A percentile compares a stretch with the other conserved stretches of the same genome.
These are phyloP conservation scores for Ptyas mucosa DNA, from an alignment of 2,113 vertebrate genomes.

Conservation along the genomic window DNA sequence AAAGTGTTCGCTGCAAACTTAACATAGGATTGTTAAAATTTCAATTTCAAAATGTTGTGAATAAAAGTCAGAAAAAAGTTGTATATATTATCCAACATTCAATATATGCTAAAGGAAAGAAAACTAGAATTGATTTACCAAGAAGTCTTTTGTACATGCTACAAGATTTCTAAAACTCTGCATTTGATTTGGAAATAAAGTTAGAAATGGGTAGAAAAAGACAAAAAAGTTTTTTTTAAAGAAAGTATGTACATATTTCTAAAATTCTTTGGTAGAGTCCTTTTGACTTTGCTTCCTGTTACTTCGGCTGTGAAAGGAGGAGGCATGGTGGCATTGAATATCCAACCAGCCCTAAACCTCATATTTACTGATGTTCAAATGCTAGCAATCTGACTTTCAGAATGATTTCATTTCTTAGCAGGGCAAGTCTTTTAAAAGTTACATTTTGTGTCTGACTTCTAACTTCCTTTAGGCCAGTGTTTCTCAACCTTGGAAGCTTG, in stretches of 20 bases:
- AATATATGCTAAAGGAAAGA: slow-evolving; percentile 33
- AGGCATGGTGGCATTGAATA: slow-evolving; percentile 50
- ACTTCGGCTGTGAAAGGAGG: slow-evolving; percentile 42
- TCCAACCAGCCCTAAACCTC: slow-evolving; percentile 34
- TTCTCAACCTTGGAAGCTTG: too few relatives aligned
- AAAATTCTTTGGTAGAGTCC: slow-evolving; percentile 25
- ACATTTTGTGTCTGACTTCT: not conserved
- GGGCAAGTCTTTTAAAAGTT: not conserved
- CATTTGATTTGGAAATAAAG: slow-evolving; percentile 24
- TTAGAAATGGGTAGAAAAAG: slow-evolving; percentile 35
- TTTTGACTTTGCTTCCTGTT: slow-evolving; percentile 43
- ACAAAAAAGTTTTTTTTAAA: slow-evolving; percentile 26
- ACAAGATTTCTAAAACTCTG: slow-evolving; percentile 49
- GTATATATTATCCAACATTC: slow-evolving; percentile 38
- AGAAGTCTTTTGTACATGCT: slow-evolving; percentile 41
- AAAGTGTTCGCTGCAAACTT: slow-evolving; percentile 43
- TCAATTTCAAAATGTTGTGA: slow-evolving; percentile 33
- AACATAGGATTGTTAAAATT: slow-evolving; percentile 17
- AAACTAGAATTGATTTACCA: slow-evolving; percentile 38
- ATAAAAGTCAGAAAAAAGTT: slow-evolving; percentile 54
- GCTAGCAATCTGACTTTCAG: slow-evolving; percentile 10
- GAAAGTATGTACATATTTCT: not conserved
- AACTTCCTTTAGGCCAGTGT: not conserved
- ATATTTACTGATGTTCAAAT: slow-evolving; percentile 49
- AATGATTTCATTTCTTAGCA: not conserved